These are phyloP conservation scores for Gambusia affinis DNA, from an alignment of 2,113 vertebrate species.

Conservation along the genomic window DNA sequence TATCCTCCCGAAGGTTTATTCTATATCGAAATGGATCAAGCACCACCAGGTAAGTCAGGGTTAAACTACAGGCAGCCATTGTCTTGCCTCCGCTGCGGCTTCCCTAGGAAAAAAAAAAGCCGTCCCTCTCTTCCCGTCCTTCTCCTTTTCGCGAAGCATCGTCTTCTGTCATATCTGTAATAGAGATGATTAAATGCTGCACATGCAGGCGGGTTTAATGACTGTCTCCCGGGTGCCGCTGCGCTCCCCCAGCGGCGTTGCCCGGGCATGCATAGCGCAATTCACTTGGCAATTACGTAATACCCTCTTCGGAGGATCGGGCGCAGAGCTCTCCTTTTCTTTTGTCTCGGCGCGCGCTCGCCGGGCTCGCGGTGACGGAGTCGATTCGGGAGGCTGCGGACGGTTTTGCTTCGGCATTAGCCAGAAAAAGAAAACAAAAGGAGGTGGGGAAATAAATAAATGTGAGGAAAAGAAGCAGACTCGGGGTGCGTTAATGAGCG, in stretches of 20 bases:
- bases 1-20: constrained; percentile 76
- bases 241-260: constrained; percentile 67
- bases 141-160: not conserved
- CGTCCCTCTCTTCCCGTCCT: not conserved
- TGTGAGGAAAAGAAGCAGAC: constrained; percentile 3
- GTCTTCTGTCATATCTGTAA: not conserved
- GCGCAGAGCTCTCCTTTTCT: constrained; percentile 62
- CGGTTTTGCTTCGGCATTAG: too few species aligned
- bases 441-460: not conserved
- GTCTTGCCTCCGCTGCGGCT: constrained; percentile 45
- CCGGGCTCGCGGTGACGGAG: not conserved
- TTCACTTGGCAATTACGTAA: constrained; percentile 80
- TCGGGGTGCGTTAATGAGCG: constrained; percentile 49
- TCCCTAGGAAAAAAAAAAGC: not conserved
- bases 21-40: constrained; percentile 80
- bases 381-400: not conserved
- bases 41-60: constrained; percentile 75
- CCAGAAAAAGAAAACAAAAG: not conserved
- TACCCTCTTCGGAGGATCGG: constrained; percentile 66
- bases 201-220: constrained; percentile 41
- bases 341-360: constrained; percentile 60
- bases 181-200: constrained; percentile 12
- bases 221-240: constrained; percentile 36
- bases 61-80: constrained; percentile 68
- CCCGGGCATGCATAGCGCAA: constrained; percentile 77